These are phyloP conservation scores for Alces alces DNA, from an alignment of 2,113 vertebrate species.

Conservation along the genomic window DNA sequence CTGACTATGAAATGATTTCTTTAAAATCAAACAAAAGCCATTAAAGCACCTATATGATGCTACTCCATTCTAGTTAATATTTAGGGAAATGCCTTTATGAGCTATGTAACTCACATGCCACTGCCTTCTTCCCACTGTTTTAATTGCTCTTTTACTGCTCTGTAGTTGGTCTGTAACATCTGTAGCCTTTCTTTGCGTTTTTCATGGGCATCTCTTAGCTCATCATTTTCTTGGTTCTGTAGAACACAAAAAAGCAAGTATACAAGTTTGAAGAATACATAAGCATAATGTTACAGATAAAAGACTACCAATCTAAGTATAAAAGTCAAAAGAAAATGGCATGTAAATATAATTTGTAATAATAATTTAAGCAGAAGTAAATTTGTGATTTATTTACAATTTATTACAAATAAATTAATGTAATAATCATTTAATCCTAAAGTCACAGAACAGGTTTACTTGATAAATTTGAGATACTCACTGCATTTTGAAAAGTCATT, in stretches of 20 bases:
- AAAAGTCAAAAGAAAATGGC: background rate
- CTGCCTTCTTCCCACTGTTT: slow-evolving; percentile 85
- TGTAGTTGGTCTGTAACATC: slow-evolving; percentile 92
- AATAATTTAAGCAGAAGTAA: slow-evolving; percentile 27
- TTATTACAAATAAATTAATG: background rate
- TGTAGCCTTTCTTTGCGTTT: slow-evolving; percentile 85
- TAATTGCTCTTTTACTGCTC: slow-evolving; percentile 88
- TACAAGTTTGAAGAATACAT: slow-evolving; percentile 41
- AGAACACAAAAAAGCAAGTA: slow-evolving; percentile 73
- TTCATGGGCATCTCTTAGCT: slow-evolving; percentile 87
- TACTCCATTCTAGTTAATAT: slow-evolving; percentile 67
- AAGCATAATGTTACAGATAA: background rate
- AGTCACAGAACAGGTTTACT: background rate
- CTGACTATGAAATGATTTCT: slow-evolving; percentile 35
- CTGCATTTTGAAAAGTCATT: background rate
- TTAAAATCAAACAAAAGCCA: slow-evolving; percentile 65
- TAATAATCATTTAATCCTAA: slow-evolving; percentile 28
- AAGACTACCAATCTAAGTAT: background rate
- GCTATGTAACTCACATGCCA: slow-evolving; percentile 85
- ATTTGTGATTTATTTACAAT: background rate
- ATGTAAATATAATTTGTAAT: slow-evolving; percentile 2
- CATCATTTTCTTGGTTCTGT: slow-evolving; percentile 87
- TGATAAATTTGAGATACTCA: background rate
- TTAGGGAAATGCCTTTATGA: slow-evolving; percentile 75
- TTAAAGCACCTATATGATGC: slow-evolving; percentile 65